Base-by-base conservation (phyloP, 92 coral and sea anemone species). In the Heteractis magnifica region DNA sequence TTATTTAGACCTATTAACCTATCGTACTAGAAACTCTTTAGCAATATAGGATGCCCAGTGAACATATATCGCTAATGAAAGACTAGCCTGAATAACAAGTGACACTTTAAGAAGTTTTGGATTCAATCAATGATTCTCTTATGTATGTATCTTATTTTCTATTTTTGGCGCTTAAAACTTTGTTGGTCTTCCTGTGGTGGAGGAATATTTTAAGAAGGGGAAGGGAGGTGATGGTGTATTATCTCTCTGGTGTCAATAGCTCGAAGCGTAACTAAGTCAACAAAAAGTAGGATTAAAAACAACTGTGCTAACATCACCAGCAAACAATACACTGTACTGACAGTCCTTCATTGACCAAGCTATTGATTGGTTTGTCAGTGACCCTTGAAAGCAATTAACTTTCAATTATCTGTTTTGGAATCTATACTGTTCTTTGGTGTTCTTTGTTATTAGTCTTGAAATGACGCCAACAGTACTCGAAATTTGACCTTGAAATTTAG, bases 281-380 rank as follows among this genome's bases (percentile, higher is more conserved):
- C 81, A 72, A 41, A 75, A 50, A 13, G 16, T 4, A 51, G 62
- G 11, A 51, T 55, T n/a, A 50, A 52, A 76, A 20, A 44, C 52
- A 10, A 5, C 20, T 44, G 60, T 80, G 75, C 76, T 14, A 80
- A 80, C 51, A 51, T 62, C 50, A 15, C 75, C 5, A 41, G 53
- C 19, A 44, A 59, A 79, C 82, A 79, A 79, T 79, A 59, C 60
- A 21, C 56, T 51, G 82, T 79, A 26, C 49, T 79, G 21, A 80
- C 41, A 79, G 12, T 74, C 15, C 41, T 79, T 59, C 82, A 79
- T 52, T 62, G 50, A 49, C 15, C 60, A 14, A 16, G n/a, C 58
- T 44, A 44, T 8, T 64, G 23, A 80, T 65, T 80, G 83, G 83
- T 64, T 72, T 41, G 71, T 49, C 59, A 65, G 12, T 19, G 21